phyloP scores from a whole-genome alignment of 2,888 invertebrate species.

The Hoplodrina blanda region DNA sequence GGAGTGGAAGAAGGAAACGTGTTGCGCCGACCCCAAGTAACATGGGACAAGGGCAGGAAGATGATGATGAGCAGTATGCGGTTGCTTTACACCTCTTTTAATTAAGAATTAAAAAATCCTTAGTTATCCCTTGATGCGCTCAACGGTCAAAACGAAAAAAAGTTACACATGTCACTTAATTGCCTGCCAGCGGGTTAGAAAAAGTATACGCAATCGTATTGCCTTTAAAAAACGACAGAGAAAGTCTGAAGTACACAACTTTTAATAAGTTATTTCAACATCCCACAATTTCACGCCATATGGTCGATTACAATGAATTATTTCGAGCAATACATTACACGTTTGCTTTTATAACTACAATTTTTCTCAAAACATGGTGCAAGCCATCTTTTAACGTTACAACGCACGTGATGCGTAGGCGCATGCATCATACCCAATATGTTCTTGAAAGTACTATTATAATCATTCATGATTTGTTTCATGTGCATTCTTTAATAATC shows the following conservation, averaged over 20 bases:
- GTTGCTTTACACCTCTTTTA: too few species aligned
- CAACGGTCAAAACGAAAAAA: too few species aligned
- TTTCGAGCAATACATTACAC: slow-evolving; percentile 25
- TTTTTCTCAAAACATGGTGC: slow-evolving; percentile 41
- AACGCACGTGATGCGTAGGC: slow-evolving; percentile 12
- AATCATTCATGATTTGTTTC: slow-evolving; percentile 4
- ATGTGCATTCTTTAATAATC: slow-evolving; percentile 34
- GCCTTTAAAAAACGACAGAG: too few species aligned
- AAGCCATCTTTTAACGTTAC: not conserved
- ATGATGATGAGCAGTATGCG: too few species aligned
- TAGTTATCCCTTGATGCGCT: too few species aligned
- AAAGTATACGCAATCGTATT: too few species aligned
- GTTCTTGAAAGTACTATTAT: slow-evolving; percentile 43
- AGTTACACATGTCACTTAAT: too few species aligned
- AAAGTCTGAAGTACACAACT: not conserved
- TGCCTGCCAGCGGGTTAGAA: too few species aligned
- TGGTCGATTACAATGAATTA: slow-evolving; percentile 17
- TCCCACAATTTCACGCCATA: slow-evolving; percentile 15
- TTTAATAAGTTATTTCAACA: slow-evolving; percentile 20
- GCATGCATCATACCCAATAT: slow-evolving; percentile 11
- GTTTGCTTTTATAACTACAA: slow-evolving; percentile 8
- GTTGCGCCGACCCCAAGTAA: too few species aligned
- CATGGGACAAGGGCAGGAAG: too few species aligned
- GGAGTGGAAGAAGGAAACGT: too few species aligned
- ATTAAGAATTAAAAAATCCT: too few species aligned